Conservation (phyloP, 2,888 invertebrate genomes). For the Bellardia pandia region DNA sequence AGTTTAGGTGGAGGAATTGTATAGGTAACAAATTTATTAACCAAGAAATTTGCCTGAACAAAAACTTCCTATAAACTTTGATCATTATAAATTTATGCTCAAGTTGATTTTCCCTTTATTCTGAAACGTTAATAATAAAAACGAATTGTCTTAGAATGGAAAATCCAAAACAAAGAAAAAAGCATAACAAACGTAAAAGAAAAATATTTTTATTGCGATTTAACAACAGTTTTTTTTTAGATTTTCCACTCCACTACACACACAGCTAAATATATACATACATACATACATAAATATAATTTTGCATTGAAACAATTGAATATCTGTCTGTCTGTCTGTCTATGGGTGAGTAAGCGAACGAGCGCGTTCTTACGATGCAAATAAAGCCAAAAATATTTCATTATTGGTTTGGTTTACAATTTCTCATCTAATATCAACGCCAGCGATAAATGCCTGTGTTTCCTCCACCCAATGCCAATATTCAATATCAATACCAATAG, state of each 20-base stretch:
- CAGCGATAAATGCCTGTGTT: slow-evolving; percentile 3
- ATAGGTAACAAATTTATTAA: slow-evolving; percentile 24
- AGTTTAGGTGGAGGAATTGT: background rate
- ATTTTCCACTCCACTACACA: background rate
- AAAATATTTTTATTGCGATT: slow-evolving; percentile 7
- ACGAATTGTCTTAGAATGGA: background rate
- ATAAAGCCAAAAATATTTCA: slow-evolving; percentile 56
- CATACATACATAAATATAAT: background rate
- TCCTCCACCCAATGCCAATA: slow-evolving; percentile 26
- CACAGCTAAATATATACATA: too few relatives aligned
- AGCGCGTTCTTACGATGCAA: slow-evolving; percentile 18
- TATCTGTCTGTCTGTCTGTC: slow-evolving; percentile 9
- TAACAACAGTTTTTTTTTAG: background rate
- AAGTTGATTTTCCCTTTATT: slow-evolving; percentile 20
- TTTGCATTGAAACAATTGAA: slow-evolving; percentile 26
- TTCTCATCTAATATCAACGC: slow-evolving; percentile 17
- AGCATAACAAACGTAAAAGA: background rate
- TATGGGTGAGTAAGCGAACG: background rate
- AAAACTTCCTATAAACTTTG: background rate
- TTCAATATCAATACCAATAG: slow-evolving; percentile 21
- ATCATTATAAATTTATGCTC: slow-evolving; percentile 50
- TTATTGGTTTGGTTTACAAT: slow-evolving; percentile 43
- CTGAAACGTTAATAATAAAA: background rate
- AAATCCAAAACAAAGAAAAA: background rate
- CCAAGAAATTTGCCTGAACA: background rate